Percentiles rank a stretch among this genome's conserved stretches.
Evolutionary conservation across 1,140 invertebrate genomes (phyloP).

Genomic region (Phymastichus coffea): DNA sequence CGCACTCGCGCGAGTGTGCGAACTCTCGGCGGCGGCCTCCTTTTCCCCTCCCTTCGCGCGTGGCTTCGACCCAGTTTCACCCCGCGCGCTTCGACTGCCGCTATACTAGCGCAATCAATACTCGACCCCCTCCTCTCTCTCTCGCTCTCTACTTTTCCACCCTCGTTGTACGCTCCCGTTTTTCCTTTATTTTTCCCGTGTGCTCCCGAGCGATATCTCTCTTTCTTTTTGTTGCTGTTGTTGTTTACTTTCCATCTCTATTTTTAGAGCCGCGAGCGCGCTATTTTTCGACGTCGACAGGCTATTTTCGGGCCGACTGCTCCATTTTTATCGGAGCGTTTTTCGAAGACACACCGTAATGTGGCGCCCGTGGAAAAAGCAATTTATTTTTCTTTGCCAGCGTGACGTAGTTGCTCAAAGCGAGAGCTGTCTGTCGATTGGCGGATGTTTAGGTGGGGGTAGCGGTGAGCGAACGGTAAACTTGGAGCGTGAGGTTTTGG

Average conservation of each 20-base stretch:
- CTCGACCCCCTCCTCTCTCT: constrained; percentile 26
- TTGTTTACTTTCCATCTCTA: not conserved
- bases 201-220: no score
- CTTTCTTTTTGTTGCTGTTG: not conserved
- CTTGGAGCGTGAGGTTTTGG: no score
- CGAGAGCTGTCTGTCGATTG: no score
- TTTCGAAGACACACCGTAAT: no score
- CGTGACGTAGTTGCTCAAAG: no score
- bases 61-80: constrained; percentile 54
- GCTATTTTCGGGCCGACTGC: no score
- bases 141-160: constrained; percentile 8
- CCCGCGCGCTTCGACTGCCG: constrained; percentile 43
- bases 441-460: no score
- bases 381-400: no score
- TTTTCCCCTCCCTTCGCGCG: constrained; percentile 6
- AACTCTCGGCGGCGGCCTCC: not conserved
- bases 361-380: no score
- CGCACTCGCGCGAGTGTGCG: not conserved
- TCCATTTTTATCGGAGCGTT: no score
- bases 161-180: not conserved
- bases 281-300: no score
- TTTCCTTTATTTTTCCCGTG: constrained; percentile 11
- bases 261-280: not conserved
- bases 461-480: no score
- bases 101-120: constrained; percentile 51